Conservation (phyloP, 2,888 invertebrate species). For the Noctua comes region DNA sequence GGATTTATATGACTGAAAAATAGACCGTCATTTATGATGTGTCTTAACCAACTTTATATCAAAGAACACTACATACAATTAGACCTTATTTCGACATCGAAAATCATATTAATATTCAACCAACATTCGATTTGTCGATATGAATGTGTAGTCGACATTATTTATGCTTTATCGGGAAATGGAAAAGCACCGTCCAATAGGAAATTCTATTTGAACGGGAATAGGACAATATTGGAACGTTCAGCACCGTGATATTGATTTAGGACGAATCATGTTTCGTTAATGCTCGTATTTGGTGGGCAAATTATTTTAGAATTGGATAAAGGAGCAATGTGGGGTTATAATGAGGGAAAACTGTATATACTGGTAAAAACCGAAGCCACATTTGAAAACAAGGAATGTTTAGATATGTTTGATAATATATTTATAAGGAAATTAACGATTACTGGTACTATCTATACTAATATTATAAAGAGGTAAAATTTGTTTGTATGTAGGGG, state of each 20-base stretch:
- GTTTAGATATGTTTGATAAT: neutral
- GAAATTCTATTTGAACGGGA: constrained; percentile 59
- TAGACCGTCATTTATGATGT: neutral
- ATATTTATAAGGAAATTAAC: neutral
- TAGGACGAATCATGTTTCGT: constrained; percentile 42
- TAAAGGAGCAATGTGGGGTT: neutral
- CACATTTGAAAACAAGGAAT: neutral
- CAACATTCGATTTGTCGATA: constrained; percentile 16
- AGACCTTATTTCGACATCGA: neutral
- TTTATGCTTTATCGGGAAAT: constrained; percentile 57
- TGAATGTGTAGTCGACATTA: constrained; percentile 40
- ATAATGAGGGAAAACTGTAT: neutral
- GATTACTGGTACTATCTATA: neutral
- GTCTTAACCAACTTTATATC: neutral
- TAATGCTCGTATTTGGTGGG: constrained; percentile 38
- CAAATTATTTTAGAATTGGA: constrained; percentile 12
- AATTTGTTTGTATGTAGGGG: too few relatives aligned
- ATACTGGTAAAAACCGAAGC: neutral
- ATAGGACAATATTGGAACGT: constrained; percentile 46
- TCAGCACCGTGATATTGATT: constrained; percentile 52
- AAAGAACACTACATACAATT: neutral
- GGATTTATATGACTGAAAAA: neutral
- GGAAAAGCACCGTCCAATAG: constrained; percentile 43
- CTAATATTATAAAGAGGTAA: too few relatives aligned
- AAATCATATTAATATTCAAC: constrained; percentile 11